These are phyloP conservation scores for Clostera curtula DNA, from an alignment of 2,888 invertebrate species.

Conservation along the genomic window DNA sequence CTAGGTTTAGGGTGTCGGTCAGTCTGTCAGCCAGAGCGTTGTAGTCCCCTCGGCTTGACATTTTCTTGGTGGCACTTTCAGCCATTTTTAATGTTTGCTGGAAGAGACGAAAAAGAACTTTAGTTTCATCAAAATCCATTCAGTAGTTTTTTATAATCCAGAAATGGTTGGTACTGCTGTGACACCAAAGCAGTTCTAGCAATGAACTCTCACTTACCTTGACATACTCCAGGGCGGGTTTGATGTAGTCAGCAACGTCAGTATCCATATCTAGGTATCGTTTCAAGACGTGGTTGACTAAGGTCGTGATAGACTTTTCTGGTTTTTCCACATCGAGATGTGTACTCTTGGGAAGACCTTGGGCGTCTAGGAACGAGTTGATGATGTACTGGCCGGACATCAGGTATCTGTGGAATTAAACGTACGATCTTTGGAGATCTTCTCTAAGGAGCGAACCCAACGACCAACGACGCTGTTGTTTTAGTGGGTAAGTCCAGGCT, in stretches of 20 bases:
- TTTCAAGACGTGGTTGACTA: conserved; percentile 80
- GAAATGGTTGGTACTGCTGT: not conserved
- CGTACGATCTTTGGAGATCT: not conserved
- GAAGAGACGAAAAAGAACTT: conserved; percentile 12
- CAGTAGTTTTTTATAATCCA: not conserved
- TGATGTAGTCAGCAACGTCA: conserved; percentile 83
- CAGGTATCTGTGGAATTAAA: conserved; percentile 75
- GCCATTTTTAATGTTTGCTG: conserved; percentile 83
- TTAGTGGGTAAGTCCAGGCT: no score
- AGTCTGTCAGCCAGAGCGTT: conserved; percentile 83
- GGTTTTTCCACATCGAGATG: conserved; percentile 81
- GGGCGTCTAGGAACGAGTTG: conserved; percentile 83
- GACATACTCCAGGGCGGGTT: conserved; percentile 82
- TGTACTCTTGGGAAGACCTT: conserved; percentile 82
- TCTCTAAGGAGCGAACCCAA: no score
- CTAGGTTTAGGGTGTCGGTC: conserved; percentile 86
- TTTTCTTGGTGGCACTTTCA: conserved; percentile 78
- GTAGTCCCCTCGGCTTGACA: conserved; percentile 78
- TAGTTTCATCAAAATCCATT: not conserved
- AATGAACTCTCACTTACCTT: conserved; percentile 57
- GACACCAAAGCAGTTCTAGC: not conserved
- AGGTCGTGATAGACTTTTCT: conserved; percentile 80
- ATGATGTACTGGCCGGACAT: conserved; percentile 80
- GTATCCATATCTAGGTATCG: conserved; percentile 82
- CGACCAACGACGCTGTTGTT: no score